Percentiles rank a stretch among this genome's conserved stretches.
These are phyloP conservation scores for Leptarthrus brevirostris DNA, from an alignment of 2,888 invertebrate genomes.

Conservation along the genomic window DNA sequence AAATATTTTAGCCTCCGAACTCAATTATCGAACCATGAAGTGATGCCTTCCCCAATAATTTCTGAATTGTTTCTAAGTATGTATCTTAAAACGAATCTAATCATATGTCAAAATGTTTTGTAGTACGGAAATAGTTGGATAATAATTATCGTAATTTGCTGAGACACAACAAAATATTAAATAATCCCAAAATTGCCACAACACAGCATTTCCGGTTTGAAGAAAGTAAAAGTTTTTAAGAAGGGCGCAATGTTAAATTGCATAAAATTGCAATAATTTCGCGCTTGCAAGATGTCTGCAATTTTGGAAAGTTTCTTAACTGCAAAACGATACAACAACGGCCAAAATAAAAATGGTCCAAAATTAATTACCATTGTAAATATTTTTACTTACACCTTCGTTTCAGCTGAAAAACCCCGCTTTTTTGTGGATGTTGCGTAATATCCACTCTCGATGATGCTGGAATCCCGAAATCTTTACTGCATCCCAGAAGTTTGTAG, in stretches of 20 bases:
- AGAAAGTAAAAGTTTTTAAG: constrained; percentile 29
- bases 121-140: too few relatives aligned
- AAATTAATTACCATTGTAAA: neutral
- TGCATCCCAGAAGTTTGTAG: constrained; percentile 4
- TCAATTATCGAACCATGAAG: too few relatives aligned
- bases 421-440: constrained; percentile 11
- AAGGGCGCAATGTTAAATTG: constrained; percentile 7
- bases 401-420: neutral
- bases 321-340: neutral
- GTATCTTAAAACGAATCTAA: too few relatives aligned
- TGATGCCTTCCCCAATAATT: too few relatives aligned
- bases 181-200: neutral
- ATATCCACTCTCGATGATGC: constrained; percentile 26
- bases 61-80: too few relatives aligned
- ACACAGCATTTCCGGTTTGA: neutral
- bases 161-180: too few relatives aligned
- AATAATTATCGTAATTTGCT: too few relatives aligned
- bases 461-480: constrained; percentile 3
- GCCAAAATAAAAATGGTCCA: neutral
- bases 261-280: constrained; percentile 27
- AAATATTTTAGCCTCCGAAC: too few relatives aligned
- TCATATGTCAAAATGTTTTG: too few relatives aligned
- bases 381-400: constrained; percentile 18
- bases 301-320: constrained; percentile 28
- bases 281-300: neutral